Conservation (phyloP, 2,888 invertebrate genomes). For the Acleris sparsana region DNA sequence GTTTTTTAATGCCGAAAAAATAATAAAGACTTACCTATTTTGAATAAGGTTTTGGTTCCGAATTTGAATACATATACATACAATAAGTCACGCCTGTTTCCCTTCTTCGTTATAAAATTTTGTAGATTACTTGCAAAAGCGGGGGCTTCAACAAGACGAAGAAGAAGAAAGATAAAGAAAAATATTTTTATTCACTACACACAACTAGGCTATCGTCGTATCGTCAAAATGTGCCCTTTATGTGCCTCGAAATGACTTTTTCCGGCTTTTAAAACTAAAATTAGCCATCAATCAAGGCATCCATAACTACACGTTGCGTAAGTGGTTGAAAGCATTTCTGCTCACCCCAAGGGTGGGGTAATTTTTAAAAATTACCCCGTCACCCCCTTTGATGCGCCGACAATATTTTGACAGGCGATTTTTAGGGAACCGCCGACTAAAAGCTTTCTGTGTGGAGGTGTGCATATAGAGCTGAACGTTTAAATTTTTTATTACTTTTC, state of each 20-base stretch:
- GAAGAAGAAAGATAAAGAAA: too few relatives aligned
- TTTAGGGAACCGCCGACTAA: constrained; percentile 58
- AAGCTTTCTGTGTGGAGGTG: constrained; percentile 54
- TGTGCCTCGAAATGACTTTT: constrained; percentile 5
- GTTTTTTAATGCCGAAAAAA: too few relatives aligned
- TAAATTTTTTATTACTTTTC: background rate
- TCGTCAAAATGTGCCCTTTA: too few relatives aligned
- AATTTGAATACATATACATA: too few relatives aligned
- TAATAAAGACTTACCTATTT: too few relatives aligned
- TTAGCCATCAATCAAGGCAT: constrained; percentile 31
- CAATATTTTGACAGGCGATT: constrained; percentile 72
- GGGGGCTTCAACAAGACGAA: too few relatives aligned
- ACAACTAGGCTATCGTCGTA: too few relatives aligned
- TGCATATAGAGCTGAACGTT: background rate
- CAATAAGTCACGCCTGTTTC: too few relatives aligned
- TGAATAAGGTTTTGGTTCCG: too few relatives aligned
- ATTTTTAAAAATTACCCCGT: constrained; percentile 48
- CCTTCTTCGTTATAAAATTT: too few relatives aligned
- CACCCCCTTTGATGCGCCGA: constrained; percentile 64
- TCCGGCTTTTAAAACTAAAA: constrained; percentile 35
- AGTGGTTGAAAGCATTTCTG: constrained; percentile 47
- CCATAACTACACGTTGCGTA: constrained; percentile 41
- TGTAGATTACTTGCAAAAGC: too few relatives aligned
- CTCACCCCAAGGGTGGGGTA: constrained; percentile 39
- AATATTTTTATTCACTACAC: too few relatives aligned